phyloP scores from a whole-genome alignment of 2,888 invertebrate species.

The Phaonia tiefii region DNA sequence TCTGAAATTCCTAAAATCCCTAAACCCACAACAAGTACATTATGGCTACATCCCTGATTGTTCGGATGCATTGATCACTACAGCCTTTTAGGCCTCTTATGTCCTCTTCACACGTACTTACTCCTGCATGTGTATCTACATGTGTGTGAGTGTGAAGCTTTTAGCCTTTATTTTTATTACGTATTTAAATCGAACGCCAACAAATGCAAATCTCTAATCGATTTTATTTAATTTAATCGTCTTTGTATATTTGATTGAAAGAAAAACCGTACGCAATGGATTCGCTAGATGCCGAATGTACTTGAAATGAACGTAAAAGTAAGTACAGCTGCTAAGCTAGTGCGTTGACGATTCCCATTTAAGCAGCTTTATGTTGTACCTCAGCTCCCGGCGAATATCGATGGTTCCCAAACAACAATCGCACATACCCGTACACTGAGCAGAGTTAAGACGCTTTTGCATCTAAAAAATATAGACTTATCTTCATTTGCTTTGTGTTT shows the following conservation, averaged over 20 bases:
- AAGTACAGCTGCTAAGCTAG: conserved; percentile 5
- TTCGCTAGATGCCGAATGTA: conserved; percentile 1
- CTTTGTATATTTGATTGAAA: conserved; percentile 35
- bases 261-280: conserved; percentile 24
- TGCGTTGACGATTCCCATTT: conserved; percentile 43
- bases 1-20: too few relatives aligned
- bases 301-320: background rate
- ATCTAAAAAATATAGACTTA: conserved; percentile 41
- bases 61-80: too few relatives aligned
- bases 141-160: too few relatives aligned
- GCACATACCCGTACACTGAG: background rate
- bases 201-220: conserved; percentile 55
- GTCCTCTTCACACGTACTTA: too few relatives aligned
- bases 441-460: background rate
- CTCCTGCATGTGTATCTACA: too few relatives aligned
- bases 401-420: too few relatives aligned
- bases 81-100: too few relatives aligned
- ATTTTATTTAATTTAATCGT: conserved; percentile 35
- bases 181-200: conserved; percentile 23
- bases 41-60: too few relatives aligned
- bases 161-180: background rate
- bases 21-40: too few relatives aligned
- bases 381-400: conserved; percentile 45
- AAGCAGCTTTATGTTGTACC: conserved; percentile 60
- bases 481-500: conserved; percentile 26